phyloP scores from a whole-genome alignment of 1,140 invertebrate species.

The Aphaenogaster floridana region DNA sequence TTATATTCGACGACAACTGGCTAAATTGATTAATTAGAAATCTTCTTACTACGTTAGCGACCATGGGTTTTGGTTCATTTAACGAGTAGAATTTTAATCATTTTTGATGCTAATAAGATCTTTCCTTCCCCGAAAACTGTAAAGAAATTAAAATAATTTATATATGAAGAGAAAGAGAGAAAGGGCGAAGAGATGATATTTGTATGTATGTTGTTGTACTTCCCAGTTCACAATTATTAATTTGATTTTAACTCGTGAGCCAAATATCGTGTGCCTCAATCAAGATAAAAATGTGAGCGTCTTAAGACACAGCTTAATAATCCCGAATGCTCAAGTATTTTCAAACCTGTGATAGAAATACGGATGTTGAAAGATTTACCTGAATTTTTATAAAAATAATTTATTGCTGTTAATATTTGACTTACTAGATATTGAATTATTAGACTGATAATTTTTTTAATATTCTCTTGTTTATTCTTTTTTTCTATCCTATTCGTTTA shows the following conservation, averaged over 20 bases:
- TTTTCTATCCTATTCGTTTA: too few relatives aligned
- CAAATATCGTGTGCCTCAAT: background rate
- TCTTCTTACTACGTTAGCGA: too few relatives aligned
- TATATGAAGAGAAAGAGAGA: too few relatives aligned
- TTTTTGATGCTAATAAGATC: too few relatives aligned
- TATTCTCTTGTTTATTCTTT: background rate
- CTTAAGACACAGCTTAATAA: background rate
- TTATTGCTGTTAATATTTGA: background rate
- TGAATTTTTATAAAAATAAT: background rate
- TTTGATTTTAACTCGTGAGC: background rate
- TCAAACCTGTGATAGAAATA: background rate
- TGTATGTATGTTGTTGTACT: too few relatives aligned
- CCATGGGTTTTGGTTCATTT: too few relatives aligned
- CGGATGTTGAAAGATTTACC: background rate
- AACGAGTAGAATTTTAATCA: too few relatives aligned
- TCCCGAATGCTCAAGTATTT: background rate
- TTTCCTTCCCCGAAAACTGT: too few relatives aligned
- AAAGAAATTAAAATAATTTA: background rate
- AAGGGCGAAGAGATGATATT: too few relatives aligned
- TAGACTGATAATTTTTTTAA: background rate
- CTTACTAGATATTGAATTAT: background rate
- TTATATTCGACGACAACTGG: too few relatives aligned
- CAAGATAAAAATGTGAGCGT: background rate
- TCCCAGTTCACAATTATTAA: background rate
- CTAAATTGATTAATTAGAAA: too few relatives aligned